Evolutionary conservation across 1,140 invertebrate species (phyloP).

Genomic region (Saccostrea glomerata): DNA sequence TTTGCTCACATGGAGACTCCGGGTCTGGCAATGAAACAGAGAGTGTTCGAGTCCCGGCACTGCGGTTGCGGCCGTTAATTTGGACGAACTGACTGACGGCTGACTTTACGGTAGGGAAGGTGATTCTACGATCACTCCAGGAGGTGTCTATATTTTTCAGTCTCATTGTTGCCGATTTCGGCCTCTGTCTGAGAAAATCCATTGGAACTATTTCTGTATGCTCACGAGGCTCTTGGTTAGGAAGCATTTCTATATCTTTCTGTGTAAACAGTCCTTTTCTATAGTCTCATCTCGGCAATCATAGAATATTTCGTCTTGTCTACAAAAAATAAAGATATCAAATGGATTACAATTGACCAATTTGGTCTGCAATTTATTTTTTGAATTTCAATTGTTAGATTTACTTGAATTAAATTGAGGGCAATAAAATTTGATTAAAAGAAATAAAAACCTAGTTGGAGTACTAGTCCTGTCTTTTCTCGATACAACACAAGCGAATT

Average conservation of each 20-base stretch:
- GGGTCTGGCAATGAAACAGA: conserved; percentile 13
- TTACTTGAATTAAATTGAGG: too few relatives aligned
- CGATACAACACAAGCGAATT: too few relatives aligned
- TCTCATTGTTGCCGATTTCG: conserved; percentile 14
- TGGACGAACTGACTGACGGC: conserved; percentile 16
- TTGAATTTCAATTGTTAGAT: too few relatives aligned
- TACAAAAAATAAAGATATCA: too few relatives aligned
- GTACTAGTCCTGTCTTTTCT: too few relatives aligned
- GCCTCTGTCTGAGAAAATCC: conserved; percentile 7
- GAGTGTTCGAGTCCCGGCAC: not conserved
- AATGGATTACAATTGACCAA: too few relatives aligned
- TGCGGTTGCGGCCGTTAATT: not conserved
- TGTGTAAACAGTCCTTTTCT: not conserved
- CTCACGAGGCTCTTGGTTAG: not conserved
- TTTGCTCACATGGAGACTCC: not conserved
- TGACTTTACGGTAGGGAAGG: not conserved
- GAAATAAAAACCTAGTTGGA: too few relatives aligned
- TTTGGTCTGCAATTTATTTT: too few relatives aligned
- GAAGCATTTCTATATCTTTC: not conserved
- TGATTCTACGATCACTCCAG: not conserved
- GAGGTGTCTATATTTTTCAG: conserved; percentile 8
- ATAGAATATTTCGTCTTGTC: too few relatives aligned
- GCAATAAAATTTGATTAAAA: too few relatives aligned
- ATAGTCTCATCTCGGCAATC: too few relatives aligned
- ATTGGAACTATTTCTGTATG: not conserved